Base-by-base conservation (phyloP, 92 coral and sea anemone genomes). In the Blastomussa wellsi region DNA sequence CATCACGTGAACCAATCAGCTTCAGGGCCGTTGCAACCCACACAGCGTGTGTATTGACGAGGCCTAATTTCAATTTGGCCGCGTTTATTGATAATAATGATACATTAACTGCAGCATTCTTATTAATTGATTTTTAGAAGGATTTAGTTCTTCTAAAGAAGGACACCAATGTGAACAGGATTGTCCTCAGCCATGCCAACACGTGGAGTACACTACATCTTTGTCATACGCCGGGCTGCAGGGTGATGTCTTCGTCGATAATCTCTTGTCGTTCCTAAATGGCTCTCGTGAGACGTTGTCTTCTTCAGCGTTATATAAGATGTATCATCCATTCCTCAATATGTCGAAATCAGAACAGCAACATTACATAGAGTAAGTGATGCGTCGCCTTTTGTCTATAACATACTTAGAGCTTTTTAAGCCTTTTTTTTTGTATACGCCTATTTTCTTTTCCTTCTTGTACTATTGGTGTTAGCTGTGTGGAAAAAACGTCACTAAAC, bases 141-240 rank as follows among this genome's bases (percentile, higher is more conserved):
- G 0, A 41, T 62, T 80, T 26, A 67, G 41, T 29, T 64, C 29
- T 3, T 80, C 84, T 14, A 31, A 64, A 16, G 75, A 88, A 8
- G 80, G 66, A 1, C 47, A 42, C 1, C 36, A 71, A 59, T 88
- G 91, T 69, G 73, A 79, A 29, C 75, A 68, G 1, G 62, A 77
- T 29, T 88, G 91, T 29, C 84, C 88, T 11, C 67, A 66, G 74
- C 83, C 91, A 10, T 88, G 91, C 73, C 3, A 52, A 4, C 64
- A 76, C 13, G 74, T 76, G 59, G 75, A 69, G 52, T 88, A 82
- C 78, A 84, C 83, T 11, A 70, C 80, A 28, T 82, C 79, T 8
- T 62, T 88, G 62, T 88, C 91, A 16, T 78, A 88, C 38, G 88
- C 88, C 19, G 33, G 70, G 5, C 75, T 80, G 5, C 74, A 65